phyloP scores from a whole-genome alignment of 2,797 vertebrate genomes.

The Phalloptychus januarius region DNA sequence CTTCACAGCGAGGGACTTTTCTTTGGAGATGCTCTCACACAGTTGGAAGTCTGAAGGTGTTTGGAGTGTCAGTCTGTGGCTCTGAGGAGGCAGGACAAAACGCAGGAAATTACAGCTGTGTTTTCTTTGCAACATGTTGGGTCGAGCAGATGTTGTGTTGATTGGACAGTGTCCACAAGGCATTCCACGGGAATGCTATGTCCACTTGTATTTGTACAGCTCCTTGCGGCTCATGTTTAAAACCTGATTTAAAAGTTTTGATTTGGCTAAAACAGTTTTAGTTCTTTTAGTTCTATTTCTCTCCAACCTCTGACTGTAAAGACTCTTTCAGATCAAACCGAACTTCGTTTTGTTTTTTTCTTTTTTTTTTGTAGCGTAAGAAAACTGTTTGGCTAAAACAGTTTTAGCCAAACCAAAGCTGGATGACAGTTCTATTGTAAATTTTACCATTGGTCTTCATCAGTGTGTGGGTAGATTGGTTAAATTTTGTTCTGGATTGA shows the following conservation, averaged over 20 bases:
- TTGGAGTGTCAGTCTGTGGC: neutral
- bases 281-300: no score
- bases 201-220: neutral
- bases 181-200: neutral
- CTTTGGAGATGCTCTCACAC: neutral
- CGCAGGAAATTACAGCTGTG: neutral
- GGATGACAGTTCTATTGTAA: neutral
- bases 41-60: neutral
- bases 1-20: neutral
- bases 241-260: neutral
- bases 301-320: no score
- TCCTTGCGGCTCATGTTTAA: neutral
- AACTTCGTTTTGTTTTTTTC: no score
- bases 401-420: neutral
- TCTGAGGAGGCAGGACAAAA: slow-evolving; percentile 1
- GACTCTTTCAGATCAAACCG: no score
- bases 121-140: neutral
- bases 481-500: neutral
- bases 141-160: neutral
- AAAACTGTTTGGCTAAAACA: no score
- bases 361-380: no score
- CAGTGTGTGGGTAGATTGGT: neutral
- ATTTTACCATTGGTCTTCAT: neutral
- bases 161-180: neutral
- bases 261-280: no score